These are phyloP conservation scores for Zaprionus bogoriensis DNA, from an alignment of 2,888 invertebrate genomes.

Conservation along the genomic window DNA sequence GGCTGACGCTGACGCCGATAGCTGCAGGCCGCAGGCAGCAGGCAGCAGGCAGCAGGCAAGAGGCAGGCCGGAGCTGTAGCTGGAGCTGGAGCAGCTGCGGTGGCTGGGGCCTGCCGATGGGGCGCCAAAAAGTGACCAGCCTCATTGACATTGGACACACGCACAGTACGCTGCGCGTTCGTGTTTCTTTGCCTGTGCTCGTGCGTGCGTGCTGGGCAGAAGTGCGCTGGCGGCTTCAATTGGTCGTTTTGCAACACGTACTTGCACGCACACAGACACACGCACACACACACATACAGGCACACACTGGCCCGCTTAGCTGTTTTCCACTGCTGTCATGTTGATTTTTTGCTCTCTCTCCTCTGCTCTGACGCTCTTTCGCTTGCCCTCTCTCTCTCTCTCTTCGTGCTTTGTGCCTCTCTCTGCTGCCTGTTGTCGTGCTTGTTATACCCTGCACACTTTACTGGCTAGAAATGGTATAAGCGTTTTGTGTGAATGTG, in stretches of 20 bases:
- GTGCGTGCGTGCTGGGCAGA: conserved; percentile 52
- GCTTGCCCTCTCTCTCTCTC: conserved; percentile 25
- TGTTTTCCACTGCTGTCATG: conserved; percentile 67
- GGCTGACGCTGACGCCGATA: conserved; percentile 2
- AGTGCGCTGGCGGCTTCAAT: conserved; percentile 53
- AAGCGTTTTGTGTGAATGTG: too few species aligned
- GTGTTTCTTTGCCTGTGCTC: conserved; percentile 52
- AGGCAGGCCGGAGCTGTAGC: neutral
- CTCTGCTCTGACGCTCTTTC: conserved; percentile 29
- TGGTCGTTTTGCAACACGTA: conserved; percentile 52
- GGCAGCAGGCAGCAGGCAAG: neutral
- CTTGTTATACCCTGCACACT: too few species aligned
- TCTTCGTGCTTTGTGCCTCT: conserved; percentile 5
- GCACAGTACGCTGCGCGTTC: conserved; percentile 19
- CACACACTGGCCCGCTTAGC: conserved; percentile 51
- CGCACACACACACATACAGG: conserved; percentile 6
- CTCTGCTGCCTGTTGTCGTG: conserved; percentile 17
- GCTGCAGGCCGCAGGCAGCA: neutral
- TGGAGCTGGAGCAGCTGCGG: conserved; percentile 16
- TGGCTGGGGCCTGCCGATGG: conserved; percentile 46
- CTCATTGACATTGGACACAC: conserved; percentile 70
- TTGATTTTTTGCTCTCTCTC: conserved; percentile 46
- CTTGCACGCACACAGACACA: conserved; percentile 25
- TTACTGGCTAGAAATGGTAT: too few species aligned
- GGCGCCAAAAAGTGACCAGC: conserved; percentile 69